Conservation (phyloP, 92 coral and sea anemone species). For the Metridium senile region DNA sequence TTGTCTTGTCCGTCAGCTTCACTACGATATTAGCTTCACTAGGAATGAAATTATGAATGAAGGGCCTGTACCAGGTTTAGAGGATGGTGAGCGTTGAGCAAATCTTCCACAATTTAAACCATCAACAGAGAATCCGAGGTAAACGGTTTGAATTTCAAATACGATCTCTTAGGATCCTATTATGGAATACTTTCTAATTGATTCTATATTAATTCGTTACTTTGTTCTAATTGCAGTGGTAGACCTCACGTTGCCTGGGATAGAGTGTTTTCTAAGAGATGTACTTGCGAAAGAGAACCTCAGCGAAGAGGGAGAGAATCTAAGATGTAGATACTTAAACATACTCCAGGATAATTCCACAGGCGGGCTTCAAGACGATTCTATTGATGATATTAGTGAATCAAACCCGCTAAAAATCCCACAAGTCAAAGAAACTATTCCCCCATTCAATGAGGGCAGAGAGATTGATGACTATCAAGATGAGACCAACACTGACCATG, state of each 20-base stretch:
- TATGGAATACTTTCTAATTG: background rate
- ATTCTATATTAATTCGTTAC: background rate
- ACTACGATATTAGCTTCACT: slow-evolving; percentile 21
- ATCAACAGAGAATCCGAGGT: slow-evolving; percentile 51
- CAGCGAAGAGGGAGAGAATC: slow-evolving; percentile 70
- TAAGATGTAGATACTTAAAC: slow-evolving; percentile 62
- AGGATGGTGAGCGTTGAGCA: slow-evolving; percentile 51
- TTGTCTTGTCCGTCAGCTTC: no score
- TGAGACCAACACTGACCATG: background rate
- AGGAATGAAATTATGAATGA: slow-evolving; percentile 21
- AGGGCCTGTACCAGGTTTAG: background rate
- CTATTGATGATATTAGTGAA: slow-evolving; percentile 12
- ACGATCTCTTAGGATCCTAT: background rate
- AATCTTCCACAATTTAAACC: slow-evolving; percentile 41
- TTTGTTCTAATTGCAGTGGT: slow-evolving; percentile 52
- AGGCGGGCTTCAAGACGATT: background rate
- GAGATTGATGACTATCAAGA: background rate
- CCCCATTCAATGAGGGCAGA: slow-evolving; percentile 3
- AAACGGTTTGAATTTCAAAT: background rate
- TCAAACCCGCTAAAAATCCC: slow-evolving; percentile 28
- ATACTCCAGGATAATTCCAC: slow-evolving; percentile 50
- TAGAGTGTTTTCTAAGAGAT: slow-evolving; percentile 68
- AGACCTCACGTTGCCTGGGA: slow-evolving; percentile 79
- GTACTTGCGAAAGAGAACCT: slow-evolving; percentile 67
- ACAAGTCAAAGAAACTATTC: slow-evolving; percentile 15